phyloP scores from a whole-genome alignment of 2,797 vertebrate genomes.

The Salarias fasciatus region DNA sequence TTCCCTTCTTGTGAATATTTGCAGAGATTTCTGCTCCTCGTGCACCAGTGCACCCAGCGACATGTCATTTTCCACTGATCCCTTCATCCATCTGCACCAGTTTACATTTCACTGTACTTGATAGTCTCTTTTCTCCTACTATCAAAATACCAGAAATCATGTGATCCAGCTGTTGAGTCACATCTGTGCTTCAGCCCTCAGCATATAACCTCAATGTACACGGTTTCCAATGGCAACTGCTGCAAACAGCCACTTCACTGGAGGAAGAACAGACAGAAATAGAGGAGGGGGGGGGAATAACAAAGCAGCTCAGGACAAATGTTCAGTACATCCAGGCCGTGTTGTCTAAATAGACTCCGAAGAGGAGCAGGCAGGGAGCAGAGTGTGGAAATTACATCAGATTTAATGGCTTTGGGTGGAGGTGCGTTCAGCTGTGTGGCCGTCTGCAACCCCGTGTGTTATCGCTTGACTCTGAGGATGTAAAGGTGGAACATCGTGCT shows the following conservation, averaged over 20 bases:
- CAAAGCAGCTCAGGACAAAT: constrained; percentile 5
- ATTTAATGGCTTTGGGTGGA: not conserved
- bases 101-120: constrained; percentile 24
- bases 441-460: not conserved
- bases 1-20: not conserved
- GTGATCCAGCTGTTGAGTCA: constrained; percentile 14
- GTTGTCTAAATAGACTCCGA: constrained; percentile 41
- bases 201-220: constrained; percentile 23
- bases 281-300: not conserved
- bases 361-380: constrained; percentile 20
- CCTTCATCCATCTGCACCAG: not conserved
- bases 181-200: constrained; percentile 17
- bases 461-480: not conserved
- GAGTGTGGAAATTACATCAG: constrained; percentile 11
- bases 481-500: not conserved
- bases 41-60: not conserved
- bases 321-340: constrained; percentile 5
- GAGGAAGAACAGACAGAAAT: constrained; percentile 20
- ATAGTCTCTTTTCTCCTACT: constrained; percentile 6
- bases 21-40: constrained; percentile 2
- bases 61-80: constrained; percentile 1
- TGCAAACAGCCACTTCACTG: constrained; percentile 46
- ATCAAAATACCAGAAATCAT: constrained; percentile 18
- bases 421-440: not conserved
- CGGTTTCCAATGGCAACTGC: constrained; percentile 58